Percentiles rank a stretch among this genome's conserved stretches.
Conservation (phyloP, 2,888 invertebrate species). For the Dasysyrphus tricinctus region DNA sequence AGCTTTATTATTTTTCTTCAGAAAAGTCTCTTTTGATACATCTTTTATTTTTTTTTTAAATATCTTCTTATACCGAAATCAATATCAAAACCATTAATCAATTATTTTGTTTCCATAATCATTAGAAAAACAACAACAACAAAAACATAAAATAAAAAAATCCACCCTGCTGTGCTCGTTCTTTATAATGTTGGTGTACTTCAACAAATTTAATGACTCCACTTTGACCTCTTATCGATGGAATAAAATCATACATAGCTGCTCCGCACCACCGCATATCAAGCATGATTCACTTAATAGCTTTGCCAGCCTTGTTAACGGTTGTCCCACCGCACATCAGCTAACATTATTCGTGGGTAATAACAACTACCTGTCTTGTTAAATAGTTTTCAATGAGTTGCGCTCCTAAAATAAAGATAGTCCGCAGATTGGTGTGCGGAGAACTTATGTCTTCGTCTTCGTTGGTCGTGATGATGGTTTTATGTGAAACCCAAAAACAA, state of each 20-base stretch:
- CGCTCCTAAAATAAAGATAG: background rate
- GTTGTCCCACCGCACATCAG: constrained; percentile 46
- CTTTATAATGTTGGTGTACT: constrained; percentile 43
- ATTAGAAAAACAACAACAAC: constrained; percentile 36
- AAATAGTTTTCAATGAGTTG: constrained; percentile 19
- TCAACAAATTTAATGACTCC: constrained; percentile 62
- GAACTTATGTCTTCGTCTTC: background rate
- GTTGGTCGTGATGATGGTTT: constrained; percentile 19
- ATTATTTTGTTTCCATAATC: constrained; percentile 28
- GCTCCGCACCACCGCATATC: constrained; percentile 24
- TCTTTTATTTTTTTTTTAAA: background rate
- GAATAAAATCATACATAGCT: constrained; percentile 30
- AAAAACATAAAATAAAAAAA: background rate
- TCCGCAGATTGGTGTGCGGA: constrained; percentile 34
- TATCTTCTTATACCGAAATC: constrained; percentile 17
- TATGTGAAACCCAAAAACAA: constrained; percentile 41
- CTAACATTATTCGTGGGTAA: constrained; percentile 12
- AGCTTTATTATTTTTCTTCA: constrained; percentile 10
- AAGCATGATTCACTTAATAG: constrained; percentile 58
- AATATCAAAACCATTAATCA: constrained; percentile 57
- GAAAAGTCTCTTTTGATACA: constrained; percentile 4
- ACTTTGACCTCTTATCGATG: constrained; percentile 61
- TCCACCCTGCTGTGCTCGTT: constrained; percentile 40
- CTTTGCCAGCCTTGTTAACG: constrained; percentile 50
- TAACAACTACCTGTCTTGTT: constrained; percentile 69